Evolutionary conservation across 2,797 vertebrate genomes (phyloP), one percentile per base, ranked within the genome.

Genomic region (Crenichthys baileyi): DNA sequence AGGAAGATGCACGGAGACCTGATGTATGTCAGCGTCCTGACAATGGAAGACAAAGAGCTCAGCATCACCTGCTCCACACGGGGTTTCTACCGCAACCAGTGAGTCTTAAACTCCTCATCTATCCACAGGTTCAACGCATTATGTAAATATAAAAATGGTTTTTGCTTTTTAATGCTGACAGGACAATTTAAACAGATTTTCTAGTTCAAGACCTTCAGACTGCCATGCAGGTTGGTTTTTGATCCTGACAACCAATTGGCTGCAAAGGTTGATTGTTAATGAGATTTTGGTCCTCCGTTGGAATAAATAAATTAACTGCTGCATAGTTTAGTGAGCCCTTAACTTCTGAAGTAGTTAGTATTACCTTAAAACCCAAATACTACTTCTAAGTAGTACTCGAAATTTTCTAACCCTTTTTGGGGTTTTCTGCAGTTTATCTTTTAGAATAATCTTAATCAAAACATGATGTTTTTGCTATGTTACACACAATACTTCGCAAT

Each of bases 1-100:
- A 94, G 98, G 16, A 99, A 97, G 86, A 98, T 99, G 97, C 98
- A 99, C 0, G 98, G 98, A 24, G 98, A 99, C 93, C 94, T 99
- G 56, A 97, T 99, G 96, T 99, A 99, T 56, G 81, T 99, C 36
- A 97, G 96, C 0, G 95, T 97, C 60, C 95, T 98, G 87, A 98
- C 97, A 0, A 94, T 96, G 75, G 98, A 99, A 85, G 96, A 98
- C 84, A 94, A 93, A 72, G 97, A 98, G 48, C 95, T 98, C 88
- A 97, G 97, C 77, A 95, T 99, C 81, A 99, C 98, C 0, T 97
- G 96, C 0, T 98, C 97, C 61, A 96, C 97, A 0, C 92, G 97
- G 24, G 97, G 98, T 11, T 99, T 99, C 86, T 98, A 97, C 91
- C 90, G 97, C 91, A 99, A 98, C 81, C 97, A 98, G 98, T 98